phyloP scores from a whole-genome alignment of 1,140 invertebrate genomes.

The Atopsyche davidsoni region DNA sequence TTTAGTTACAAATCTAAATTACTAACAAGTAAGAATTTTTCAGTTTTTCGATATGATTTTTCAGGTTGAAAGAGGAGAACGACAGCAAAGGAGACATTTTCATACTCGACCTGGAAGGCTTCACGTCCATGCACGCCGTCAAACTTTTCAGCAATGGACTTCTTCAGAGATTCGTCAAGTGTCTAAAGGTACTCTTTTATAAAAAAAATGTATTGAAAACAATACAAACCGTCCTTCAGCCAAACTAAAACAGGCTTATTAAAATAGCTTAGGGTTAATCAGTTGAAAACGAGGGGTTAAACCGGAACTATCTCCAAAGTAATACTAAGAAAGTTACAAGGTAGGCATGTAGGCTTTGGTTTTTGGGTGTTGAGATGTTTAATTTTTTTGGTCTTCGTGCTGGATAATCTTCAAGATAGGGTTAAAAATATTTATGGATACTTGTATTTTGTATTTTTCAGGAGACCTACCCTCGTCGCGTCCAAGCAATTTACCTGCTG shows the following conservation, averaged over 20 bases:
- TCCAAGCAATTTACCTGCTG: conserved; percentile 18
- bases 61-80: conserved; percentile 25
- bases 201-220: no score
- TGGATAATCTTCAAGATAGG: no score
- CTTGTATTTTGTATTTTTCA: conserved; percentile 4
- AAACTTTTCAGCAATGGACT: conserved; percentile 20
- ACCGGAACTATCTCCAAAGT: no score
- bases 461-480: conserved; percentile 24
- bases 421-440: not conserved
- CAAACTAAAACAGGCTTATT: no score
- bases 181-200: conserved; percentile 24
- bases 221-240: no score
- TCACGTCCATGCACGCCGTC: conserved; percentile 18
- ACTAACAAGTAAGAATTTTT: not conserved
- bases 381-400: no score
- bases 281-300: no score
- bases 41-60: conserved; percentile 12
- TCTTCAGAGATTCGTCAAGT: conserved; percentile 23
- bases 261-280: no score
- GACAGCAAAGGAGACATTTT: conserved; percentile 24
- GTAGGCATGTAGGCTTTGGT: no score
- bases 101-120: conserved; percentile 24
- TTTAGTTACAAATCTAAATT: no score
- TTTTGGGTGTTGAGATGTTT: no score
- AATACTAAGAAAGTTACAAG: no score